Conservation (phyloP, 2,888 invertebrate genomes). For the Lobophora halterata region DNA sequence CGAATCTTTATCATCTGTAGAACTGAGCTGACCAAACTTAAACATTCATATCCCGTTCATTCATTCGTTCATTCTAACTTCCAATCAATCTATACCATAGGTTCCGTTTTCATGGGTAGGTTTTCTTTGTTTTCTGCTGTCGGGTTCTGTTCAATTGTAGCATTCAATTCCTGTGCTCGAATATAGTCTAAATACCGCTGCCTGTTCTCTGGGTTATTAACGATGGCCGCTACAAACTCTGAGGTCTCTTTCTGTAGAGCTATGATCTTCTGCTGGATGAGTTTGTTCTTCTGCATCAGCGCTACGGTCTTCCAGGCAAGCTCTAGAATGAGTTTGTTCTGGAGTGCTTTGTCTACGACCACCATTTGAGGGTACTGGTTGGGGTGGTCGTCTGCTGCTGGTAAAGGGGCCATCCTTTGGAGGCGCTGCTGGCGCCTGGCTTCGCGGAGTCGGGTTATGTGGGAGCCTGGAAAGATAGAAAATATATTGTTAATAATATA, state of each 20-base stretch:
- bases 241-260: slow-evolving; percentile 83
- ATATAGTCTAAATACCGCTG: slow-evolving; percentile 56
- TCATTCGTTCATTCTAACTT: slow-evolving; percentile 14
- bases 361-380: slow-evolving; percentile 33
- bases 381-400: slow-evolving; percentile 40
- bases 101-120: slow-evolving; percentile 46
- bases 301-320: slow-evolving; percentile 83
- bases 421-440: slow-evolving; percentile 60
- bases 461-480: slow-evolving; percentile 57
- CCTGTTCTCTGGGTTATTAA: slow-evolving; percentile 75
- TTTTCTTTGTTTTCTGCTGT: slow-evolving; percentile 33
- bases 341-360: slow-evolving; percentile 49
- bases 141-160: slow-evolving; percentile 13
- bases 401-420: slow-evolving; percentile 43
- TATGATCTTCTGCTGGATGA: slow-evolving; percentile 81
- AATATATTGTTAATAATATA: neutral
- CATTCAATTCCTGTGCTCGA: slow-evolving; percentile 5
- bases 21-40: slow-evolving; percentile 9
- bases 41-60: slow-evolving; percentile 26
- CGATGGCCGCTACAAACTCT: slow-evolving; percentile 80
- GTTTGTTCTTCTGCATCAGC: slow-evolving; percentile 81
- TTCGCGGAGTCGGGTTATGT: slow-evolving; percentile 57
- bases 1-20: neutral
- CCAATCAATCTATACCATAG: slow-evolving; percentile 33
- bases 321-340: slow-evolving; percentile 78